Evolutionary conservation across 2,797 vertebrate genomes (phyloP).

Genomic region (Molossus molossus): DNA sequence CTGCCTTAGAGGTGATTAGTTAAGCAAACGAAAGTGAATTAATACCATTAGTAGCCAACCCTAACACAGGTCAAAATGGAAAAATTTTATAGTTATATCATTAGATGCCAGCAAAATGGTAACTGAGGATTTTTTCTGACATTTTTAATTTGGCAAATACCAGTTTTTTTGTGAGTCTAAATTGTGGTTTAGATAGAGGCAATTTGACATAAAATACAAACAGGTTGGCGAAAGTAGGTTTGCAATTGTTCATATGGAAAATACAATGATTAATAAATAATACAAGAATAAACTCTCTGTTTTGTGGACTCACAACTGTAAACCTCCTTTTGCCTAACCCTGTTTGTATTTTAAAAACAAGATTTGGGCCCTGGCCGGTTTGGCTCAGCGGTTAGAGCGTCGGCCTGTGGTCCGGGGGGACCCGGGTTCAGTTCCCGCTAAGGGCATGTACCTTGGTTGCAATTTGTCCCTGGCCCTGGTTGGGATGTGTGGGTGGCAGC

Average conservation of each 20-base stretch:
- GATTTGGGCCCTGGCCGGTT: neutral
- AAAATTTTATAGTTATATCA: neutral
- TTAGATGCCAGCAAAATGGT: neutral
- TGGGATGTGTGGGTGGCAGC: too few relatives aligned
- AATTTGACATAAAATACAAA: neutral
- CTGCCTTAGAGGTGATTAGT: slow-evolving; percentile 28
- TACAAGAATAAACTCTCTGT: neutral
- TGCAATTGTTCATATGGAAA: neutral
- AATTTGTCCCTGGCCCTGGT: too few relatives aligned
- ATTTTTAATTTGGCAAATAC: slow-evolving; percentile 52
- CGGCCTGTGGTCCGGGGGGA: too few relatives aligned
- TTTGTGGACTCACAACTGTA: neutral
- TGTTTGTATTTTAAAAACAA: neutral
- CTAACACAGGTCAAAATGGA: slow-evolving; percentile 9
- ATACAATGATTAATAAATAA: neutral
- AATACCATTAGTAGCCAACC: neutral
- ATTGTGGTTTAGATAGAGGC: neutral
- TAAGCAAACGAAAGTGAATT: slow-evolving; percentile 64
- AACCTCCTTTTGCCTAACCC: neutral
- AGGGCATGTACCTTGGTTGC: too few relatives aligned
- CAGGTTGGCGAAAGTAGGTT: neutral
- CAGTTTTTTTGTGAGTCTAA: slow-evolving; percentile 22
- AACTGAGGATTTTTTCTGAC: neutral
- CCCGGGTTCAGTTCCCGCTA: too few relatives aligned
- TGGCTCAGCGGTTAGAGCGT: too few relatives aligned